Evolutionary conservation across 2,797 vertebrate species (phyloP).

Genomic region (Kryptopterus vitreolus): DNA sequence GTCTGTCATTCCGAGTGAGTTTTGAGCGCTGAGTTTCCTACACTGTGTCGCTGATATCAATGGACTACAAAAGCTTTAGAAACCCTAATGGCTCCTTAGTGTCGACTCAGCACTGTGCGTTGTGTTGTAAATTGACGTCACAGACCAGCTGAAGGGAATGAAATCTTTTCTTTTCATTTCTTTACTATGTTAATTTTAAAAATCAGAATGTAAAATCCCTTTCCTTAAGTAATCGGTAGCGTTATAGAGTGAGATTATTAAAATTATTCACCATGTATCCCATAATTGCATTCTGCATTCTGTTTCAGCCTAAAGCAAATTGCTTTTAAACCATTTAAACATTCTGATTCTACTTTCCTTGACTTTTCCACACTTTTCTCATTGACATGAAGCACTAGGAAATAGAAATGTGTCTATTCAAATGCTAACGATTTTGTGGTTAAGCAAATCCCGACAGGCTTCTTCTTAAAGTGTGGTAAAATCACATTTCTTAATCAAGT

Average conservation of each 20-base stretch:
- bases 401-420: conserved; percentile 35
- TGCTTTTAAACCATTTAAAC: neutral
- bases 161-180: neutral
- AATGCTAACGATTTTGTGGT: conserved; percentile 36
- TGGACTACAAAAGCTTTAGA: conserved; percentile 54
- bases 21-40: conserved; percentile 60
- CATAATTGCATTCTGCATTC: neutral
- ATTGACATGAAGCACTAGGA: neutral
- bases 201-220: neutral
- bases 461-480: conserved; percentile 23
- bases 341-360: conserved; percentile 40
- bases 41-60: conserved; percentile 56
- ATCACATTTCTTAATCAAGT: neutral
- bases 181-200: too few species aligned
- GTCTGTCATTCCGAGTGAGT: conserved; percentile 51
- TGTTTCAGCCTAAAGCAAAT: neutral
- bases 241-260: neutral
- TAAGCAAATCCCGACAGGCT: conserved; percentile 5
- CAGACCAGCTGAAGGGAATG: too few species aligned
- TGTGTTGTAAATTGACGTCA: neutral
- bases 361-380: conserved; percentile 39
- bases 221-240: neutral
- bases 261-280: neutral
- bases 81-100: conserved; percentile 53
- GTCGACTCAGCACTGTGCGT: conserved; percentile 38